Percentiles rank a stretch among this genome's conserved stretches.
phyloP scores from a whole-genome alignment of 2,113 vertebrate species.

The Turdus rufiventris region DNA sequence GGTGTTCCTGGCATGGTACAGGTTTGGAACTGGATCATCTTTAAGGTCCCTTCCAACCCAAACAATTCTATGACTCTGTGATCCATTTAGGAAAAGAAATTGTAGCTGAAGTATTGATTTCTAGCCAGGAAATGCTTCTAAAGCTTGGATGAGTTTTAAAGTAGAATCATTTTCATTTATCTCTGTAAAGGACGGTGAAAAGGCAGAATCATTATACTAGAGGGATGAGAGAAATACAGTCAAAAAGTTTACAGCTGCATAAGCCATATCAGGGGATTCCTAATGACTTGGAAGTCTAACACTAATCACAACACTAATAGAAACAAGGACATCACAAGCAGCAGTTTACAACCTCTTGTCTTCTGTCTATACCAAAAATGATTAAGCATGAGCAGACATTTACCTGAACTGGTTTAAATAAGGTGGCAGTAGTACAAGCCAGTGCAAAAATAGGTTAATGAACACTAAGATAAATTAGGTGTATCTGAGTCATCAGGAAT shows the following conservation, averaged over 20 bases:
- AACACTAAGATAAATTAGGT: not conserved
- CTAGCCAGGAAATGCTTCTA: not conserved
- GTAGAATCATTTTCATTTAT: not conserved
- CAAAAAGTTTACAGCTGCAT: not conserved
- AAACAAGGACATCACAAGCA: not conserved
- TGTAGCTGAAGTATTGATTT: not conserved
- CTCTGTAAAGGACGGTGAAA: not conserved
- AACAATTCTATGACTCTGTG: not conserved
- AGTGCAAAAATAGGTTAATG: not conserved
- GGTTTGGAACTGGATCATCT: not conserved
- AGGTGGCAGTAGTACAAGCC: not conserved
- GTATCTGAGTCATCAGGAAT: not conserved
- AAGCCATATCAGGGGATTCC: not conserved
- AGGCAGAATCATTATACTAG: not conserved
- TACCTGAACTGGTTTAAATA: not conserved
- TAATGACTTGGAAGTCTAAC: not conserved
- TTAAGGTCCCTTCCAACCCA: not conserved
- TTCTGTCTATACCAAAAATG: not conserved
- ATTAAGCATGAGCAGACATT: not conserved
- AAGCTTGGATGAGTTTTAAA: not conserved
- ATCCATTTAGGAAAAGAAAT: not conserved
- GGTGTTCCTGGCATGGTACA: too few species aligned
- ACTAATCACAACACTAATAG: not conserved
- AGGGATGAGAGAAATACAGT: not conserved
- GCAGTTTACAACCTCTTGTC: not conserved